These are phyloP conservation scores for Manis javanica DNA, from an alignment of 2,797 vertebrate genomes.

Conservation along the genomic window DNA sequence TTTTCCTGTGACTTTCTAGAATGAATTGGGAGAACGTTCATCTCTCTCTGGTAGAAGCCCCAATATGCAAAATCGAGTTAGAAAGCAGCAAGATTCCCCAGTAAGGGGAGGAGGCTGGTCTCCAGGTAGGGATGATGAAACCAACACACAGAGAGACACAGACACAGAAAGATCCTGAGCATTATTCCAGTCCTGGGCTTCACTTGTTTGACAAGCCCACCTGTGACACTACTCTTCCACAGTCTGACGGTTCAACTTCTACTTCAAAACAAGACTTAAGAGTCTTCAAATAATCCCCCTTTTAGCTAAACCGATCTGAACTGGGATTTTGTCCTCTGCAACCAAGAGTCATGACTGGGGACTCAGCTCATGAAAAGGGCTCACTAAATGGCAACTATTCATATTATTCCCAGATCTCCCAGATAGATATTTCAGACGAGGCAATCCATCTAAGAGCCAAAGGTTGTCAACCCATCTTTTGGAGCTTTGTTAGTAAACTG, in stretches of 20 bases:
- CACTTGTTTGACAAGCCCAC: not conserved
- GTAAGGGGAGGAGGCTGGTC: not conserved
- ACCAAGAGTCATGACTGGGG: not conserved
- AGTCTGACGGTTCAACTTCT: not conserved
- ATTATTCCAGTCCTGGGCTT: not conserved
- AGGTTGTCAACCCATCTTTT: not conserved
- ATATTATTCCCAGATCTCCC: not conserved
- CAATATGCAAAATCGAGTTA: not conserved
- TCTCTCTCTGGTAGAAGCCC: not conserved
- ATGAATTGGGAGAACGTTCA: not conserved
- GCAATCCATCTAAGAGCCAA: not conserved
- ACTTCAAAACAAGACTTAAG: slow-evolving; percentile 42
- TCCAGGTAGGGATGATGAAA: not conserved
- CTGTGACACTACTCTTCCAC: not conserved
- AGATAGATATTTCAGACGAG: not conserved
- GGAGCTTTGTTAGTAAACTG: not conserved
- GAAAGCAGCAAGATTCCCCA: not conserved
- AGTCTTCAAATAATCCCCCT: not conserved
- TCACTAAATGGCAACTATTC: not conserved
- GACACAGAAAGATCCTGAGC: not conserved
- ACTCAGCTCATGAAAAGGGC: not conserved
- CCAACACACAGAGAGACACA: not conserved
- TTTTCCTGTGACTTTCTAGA: slow-evolving; percentile 38
- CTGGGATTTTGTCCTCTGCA: not conserved
- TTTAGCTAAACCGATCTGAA: not conserved